These are phyloP conservation scores for Druon quercuslanigerum DNA, from an alignment of 1,140 invertebrate species.

Conservation along the genomic window DNA sequence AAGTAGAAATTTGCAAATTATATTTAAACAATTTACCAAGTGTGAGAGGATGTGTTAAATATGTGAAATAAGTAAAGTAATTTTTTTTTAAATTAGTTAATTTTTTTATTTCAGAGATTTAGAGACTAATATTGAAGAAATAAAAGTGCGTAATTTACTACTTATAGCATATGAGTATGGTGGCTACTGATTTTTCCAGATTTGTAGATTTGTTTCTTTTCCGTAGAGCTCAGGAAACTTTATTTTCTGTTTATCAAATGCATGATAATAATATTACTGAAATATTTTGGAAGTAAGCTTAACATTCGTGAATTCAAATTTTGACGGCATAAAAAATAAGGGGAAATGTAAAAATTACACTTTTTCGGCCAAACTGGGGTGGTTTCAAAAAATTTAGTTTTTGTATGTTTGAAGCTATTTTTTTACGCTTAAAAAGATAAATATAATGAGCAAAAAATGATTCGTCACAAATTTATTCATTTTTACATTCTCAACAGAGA, in stretches of 20 bases:
- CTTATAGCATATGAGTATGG: constrained; percentile 82
- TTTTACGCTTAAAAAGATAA: no score
- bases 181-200: constrained; percentile 82
- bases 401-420: no score
- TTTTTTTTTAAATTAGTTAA: not conserved
- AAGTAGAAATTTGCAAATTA: constrained; percentile 78
- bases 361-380: no score
- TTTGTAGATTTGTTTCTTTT: constrained; percentile 78
- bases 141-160: constrained; percentile 74
- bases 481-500: no score
- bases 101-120: constrained; percentile 41
- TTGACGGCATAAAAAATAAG: no score
- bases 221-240: constrained; percentile 57
- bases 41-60: constrained; percentile 81
- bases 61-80: not conserved
- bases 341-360: no score
- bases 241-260: constrained; percentile 45
- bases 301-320: constrained; percentile 76
- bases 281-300: constrained; percentile 78
- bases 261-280: no score
- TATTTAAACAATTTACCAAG: constrained; percentile 85
- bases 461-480: no score
- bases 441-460: no score
- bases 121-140: constrained; percentile 72
- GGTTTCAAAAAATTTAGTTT: no score